phyloP scores from a whole-genome alignment of 2,113 vertebrate species.

The Nycticorax nycticorax region DNA sequence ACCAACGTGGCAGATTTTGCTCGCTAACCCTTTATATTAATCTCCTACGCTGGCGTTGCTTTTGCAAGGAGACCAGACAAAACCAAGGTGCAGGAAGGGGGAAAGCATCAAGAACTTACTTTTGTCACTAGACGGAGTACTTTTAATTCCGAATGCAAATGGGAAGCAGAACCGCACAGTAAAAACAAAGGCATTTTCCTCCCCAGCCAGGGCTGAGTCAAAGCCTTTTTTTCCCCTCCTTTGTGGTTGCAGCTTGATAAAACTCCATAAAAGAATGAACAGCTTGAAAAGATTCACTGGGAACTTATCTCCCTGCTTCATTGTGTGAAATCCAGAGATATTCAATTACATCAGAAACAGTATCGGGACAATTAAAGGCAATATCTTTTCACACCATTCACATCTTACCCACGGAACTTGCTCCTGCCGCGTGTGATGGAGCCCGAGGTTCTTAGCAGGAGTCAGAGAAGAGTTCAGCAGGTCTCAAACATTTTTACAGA shows the following conservation, averaged over 20 bases:
- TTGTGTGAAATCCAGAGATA: not conserved
- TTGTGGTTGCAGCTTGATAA: constrained; percentile 1
- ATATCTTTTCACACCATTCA: not conserved
- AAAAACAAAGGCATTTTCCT: constrained; percentile 29
- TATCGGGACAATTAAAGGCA: not conserved
- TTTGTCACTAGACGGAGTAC: not conserved
- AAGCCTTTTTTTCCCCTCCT: not conserved
- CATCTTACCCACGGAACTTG: not conserved
- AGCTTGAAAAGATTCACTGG: not conserved
- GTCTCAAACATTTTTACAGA: not conserved
- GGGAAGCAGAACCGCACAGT: not conserved
- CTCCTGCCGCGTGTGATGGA: not conserved
- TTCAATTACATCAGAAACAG: not conserved
- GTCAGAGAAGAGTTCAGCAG: not conserved
- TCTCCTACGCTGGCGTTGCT: fast-evolving
- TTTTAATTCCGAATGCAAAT: not conserved
- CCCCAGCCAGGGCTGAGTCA: not conserved
- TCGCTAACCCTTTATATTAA: not conserved
- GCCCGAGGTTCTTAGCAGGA: not conserved
- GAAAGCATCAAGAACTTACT: not conserved
- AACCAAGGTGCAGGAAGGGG: not conserved
- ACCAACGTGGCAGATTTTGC: not conserved
- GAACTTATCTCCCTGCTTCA: not conserved
- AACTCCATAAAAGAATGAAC: not conserved
- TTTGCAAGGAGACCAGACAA: not conserved